Conservation (phyloP, 64 coral and sea anemone genomes). For the Acropora tenuis region DNA sequence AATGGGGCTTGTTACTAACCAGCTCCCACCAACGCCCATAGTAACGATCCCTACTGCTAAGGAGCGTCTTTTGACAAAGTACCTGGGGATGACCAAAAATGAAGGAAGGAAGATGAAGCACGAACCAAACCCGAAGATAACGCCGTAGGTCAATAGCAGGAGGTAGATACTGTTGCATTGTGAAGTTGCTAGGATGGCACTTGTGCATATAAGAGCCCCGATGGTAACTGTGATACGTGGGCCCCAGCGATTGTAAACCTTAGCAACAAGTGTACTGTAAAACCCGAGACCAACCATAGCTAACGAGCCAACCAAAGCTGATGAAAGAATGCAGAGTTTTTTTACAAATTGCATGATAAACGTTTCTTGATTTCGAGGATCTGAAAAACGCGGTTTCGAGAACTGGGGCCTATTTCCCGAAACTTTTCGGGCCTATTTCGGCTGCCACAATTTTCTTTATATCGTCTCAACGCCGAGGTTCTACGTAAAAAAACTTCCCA, state of each 20-base stretch:
- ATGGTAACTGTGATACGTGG: slow-evolving; percentile 1
- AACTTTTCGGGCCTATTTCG: too few relatives aligned
- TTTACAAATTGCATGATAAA: too few relatives aligned
- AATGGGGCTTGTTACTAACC: slow-evolving; percentile 26
- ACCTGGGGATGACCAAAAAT: background rate
- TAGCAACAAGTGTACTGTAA: slow-evolving; percentile 6
- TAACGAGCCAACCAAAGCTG: slow-evolving; percentile 29
- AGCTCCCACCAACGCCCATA: slow-evolving; percentile 20
- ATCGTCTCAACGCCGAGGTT: too few relatives aligned
- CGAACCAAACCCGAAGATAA: slow-evolving; percentile 17
- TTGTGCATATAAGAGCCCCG: background rate
- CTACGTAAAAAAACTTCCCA: too few relatives aligned
- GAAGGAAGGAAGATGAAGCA: slow-evolving; percentile 28
- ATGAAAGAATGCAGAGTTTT: too few relatives aligned
- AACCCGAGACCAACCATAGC: slow-evolving; percentile 27
- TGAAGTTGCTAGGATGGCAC: background rate
- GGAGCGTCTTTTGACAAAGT: slow-evolving; percentile 35
- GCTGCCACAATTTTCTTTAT: too few relatives aligned
- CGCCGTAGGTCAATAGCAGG: background rate
- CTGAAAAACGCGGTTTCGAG: too few relatives aligned
- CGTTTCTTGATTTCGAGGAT: too few relatives aligned
- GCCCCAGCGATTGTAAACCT: slow-evolving; percentile 18
- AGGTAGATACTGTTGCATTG: background rate
- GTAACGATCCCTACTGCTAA: slow-evolving; percentile 27
- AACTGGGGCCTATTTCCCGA: too few relatives aligned